Conservation (phyloP, 1,140 invertebrate species). For the Bombus confusus region DNA sequence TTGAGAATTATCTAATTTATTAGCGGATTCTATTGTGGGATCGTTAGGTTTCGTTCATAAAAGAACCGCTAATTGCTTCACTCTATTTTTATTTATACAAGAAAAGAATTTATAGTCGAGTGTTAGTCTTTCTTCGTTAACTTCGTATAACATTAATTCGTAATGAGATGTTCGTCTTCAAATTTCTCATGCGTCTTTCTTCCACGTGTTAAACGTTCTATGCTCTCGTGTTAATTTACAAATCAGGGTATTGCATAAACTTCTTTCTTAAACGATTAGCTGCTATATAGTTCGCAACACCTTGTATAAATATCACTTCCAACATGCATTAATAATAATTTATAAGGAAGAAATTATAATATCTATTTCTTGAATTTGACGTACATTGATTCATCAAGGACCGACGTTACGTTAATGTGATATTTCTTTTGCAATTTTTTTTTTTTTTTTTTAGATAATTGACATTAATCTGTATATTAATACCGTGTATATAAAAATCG, state of each 20-base stretch:
- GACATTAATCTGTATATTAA: too few relatives aligned
- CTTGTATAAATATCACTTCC: neutral
- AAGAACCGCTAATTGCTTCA: neutral
- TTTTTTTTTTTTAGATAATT: neutral
- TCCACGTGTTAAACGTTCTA: neutral
- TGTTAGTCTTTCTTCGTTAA: neutral
- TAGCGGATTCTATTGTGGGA: neutral
- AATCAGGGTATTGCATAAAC: too few relatives aligned
- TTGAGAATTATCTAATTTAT: neutral
- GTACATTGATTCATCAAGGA: neutral
- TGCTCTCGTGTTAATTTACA: slow-evolving; percentile 8
- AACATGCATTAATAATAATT: neutral
- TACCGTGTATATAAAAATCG: too few relatives aligned
- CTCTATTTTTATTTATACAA: neutral
- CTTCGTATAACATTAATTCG: slow-evolving; percentile 10
- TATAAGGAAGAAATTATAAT: neutral
- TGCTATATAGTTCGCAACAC: neutral
- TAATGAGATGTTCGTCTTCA: neutral
- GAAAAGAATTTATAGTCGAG: neutral
- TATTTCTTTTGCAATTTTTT: neutral
- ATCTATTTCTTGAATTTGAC: too few relatives aligned
- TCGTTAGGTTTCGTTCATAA: neutral
- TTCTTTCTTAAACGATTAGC: neutral
- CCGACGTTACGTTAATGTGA: neutral
- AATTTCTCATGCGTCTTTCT: neutral